Base-by-base conservation (phyloP, 2,888 invertebrate species). In the Axea sp. region DNA sequence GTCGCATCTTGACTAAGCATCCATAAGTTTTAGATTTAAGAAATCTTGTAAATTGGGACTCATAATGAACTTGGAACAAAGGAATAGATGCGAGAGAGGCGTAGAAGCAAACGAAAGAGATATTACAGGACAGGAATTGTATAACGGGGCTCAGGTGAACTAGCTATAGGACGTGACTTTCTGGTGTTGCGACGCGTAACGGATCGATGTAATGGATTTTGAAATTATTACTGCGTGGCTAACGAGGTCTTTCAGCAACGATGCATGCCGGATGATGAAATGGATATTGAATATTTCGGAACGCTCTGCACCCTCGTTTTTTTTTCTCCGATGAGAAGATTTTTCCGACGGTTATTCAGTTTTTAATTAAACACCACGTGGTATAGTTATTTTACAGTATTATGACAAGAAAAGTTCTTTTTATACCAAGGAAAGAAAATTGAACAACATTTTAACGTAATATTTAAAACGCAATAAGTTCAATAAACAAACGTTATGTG, bases 191-290 rank as follows among this genome's bases (percentile, higher is more conserved):
- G 64, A 59, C 55, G 60, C 55, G 65, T 73, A 73, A 71, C 67
- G 64, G 60, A 73, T 75, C 77, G 68, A 68, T 59, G 69, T 77
- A 76, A 77, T 77, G 75, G 76, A 76, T 77, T 76, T 77, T 69
- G 60, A 71, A 77, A 73, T 76, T 75, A 71, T 65, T 76, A 65
- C 37, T 64, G 73, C 71, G 71, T 75, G 41, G 31, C 76, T 76
- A 76, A 77, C 75, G 73, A 76, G 75, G 64, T 75, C 75, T 76
- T 76, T 75, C 75, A 75, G 57, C 51, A 43, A 57, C 41, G 51
- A 60, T 69, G 53, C 60, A 60, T 53, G 45, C 30, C 53, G 37
- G 41, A 24, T 60, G 60, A 69, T 69, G 53, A 60, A 69, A 60
- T 45, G 60, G 57, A 41, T 60, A 53, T 69, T 47, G 60, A 69